phyloP scores from a whole-genome alignment of 1,140 invertebrate genomes.

The Bombus superbus region DNA sequence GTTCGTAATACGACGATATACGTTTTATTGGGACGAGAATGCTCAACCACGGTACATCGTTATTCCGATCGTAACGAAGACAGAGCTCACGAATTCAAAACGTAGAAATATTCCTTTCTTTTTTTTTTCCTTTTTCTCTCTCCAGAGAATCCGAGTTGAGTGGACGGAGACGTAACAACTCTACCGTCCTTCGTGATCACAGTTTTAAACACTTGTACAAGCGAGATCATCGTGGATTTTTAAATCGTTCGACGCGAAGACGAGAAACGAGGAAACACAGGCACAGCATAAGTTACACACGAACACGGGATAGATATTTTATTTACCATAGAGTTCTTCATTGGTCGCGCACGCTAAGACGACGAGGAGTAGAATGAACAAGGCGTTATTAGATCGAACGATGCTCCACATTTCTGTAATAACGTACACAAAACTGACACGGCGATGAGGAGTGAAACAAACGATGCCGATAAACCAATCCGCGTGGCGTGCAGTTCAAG shows the following conservation, averaged over 20 bases:
- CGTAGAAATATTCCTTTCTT: not conserved
- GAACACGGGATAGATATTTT: not conserved
- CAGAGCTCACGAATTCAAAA: not conserved
- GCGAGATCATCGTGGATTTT: no score
- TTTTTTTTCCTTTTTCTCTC: not conserved
- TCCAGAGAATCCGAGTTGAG: not conserved
- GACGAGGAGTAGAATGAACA: not conserved
- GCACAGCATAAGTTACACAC: not conserved
- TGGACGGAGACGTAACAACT: not conserved
- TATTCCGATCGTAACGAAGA: not conserved
- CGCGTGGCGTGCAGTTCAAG: slow-evolving; percentile 29
- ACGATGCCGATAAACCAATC: slow-evolving; percentile 29
- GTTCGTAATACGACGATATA: not conserved
- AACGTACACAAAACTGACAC: no score
- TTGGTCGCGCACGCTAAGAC: no score
- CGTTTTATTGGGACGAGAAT: not conserved
- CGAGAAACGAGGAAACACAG: no score
- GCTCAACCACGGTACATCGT: not conserved
- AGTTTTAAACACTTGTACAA: not conserved
- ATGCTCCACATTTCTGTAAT: not conserved
- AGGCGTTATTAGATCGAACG: no score
- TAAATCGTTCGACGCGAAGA: not conserved
- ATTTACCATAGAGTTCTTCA: slow-evolving; percentile 7
- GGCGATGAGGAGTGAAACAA: no score
- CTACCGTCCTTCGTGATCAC: not conserved